Evolutionary conservation across 1,140 invertebrate species (phyloP).

Genomic region (Pectinophora gossypiella): DNA sequence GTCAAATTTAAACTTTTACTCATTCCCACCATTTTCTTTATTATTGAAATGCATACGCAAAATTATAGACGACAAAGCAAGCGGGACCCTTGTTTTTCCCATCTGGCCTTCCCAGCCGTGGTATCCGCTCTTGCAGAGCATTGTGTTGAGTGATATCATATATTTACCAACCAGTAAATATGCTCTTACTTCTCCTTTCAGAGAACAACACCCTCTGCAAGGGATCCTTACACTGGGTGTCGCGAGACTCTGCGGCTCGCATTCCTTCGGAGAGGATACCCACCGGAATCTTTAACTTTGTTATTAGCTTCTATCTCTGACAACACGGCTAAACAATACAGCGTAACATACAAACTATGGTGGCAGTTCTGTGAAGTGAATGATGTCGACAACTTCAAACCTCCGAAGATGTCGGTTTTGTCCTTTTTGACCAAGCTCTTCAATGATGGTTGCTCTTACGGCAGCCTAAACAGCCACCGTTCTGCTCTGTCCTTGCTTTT

Average conservation of each 20-base stretch:
- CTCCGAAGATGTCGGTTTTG: slow-evolving; percentile 4
- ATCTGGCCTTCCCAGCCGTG: slow-evolving; percentile 23
- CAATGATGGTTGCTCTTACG: slow-evolving; percentile 19
- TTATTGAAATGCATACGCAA: slow-evolving; percentile 24
- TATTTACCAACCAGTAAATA: slow-evolving; percentile 13
- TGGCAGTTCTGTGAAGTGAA: slow-evolving; percentile 26
- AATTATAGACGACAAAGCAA: slow-evolving; percentile 14
- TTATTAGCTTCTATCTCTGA: slow-evolving; percentile 20
- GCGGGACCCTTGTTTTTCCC: slow-evolving; percentile 1
- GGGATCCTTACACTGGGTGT: slow-evolving; percentile 14
- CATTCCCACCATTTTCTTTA: slow-evolving; percentile 18
- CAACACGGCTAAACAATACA: slow-evolving; percentile 27
- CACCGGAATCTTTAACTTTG: slow-evolving; percentile 12
- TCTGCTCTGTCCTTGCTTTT: slow-evolving; percentile 27
- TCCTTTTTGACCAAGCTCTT: slow-evolving; percentile 19
- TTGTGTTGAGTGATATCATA: slow-evolving; percentile 16
- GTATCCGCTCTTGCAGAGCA: slow-evolving; percentile 19
- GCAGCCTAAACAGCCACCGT: slow-evolving; percentile 26
- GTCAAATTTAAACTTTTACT: neutral
- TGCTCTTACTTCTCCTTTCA: slow-evolving; percentile 12
- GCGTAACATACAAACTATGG: slow-evolving; percentile 20
- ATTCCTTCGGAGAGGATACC: slow-evolving; percentile 11
- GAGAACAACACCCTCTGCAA: neutral
- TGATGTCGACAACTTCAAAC: slow-evolving; percentile 16
- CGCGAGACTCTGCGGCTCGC: slow-evolving; percentile 18